These are phyloP conservation scores for Mallotus villosus DNA, from an alignment of 2,797 vertebrate genomes.

Conservation along the genomic window DNA sequence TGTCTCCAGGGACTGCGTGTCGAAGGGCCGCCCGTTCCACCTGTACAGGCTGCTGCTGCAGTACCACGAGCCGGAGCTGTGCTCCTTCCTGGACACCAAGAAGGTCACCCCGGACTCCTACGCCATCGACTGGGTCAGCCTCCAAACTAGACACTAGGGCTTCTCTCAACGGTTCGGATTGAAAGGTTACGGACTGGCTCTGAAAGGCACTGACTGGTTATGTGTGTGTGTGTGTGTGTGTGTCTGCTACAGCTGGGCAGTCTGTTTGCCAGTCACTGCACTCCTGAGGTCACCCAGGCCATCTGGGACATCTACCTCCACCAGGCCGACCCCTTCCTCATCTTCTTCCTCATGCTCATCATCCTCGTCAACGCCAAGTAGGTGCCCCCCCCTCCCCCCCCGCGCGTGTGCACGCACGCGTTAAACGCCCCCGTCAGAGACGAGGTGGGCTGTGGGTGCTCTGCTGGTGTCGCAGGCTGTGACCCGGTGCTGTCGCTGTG, in stretches of 20 bases:
- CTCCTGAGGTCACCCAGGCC: slow-evolving; percentile 85
- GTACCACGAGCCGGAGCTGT: slow-evolving; percentile 98
- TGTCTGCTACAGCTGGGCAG: slow-evolving; percentile 82
- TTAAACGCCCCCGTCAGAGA: no score
- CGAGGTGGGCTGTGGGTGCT: no score
- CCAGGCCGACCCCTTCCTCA: slow-evolving; percentile 94
- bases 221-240: slow-evolving; percentile 21
- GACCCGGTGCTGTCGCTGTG: slow-evolving; percentile 14
- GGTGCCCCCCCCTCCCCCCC: slow-evolving; percentile 62
- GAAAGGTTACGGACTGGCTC: background rate
- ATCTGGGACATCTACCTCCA: slow-evolving; percentile 97
- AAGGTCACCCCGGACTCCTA: slow-evolving; percentile 98
- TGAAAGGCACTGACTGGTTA: background rate
- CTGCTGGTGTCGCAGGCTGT: background rate
- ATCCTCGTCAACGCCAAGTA: slow-evolving; percentile 99
- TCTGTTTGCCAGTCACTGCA: slow-evolving; percentile 91
- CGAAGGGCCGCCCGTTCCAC: slow-evolving; percentile 94
- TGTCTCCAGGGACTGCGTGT: slow-evolving; percentile 85
- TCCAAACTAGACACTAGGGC: background rate
- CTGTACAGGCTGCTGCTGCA: slow-evolving; percentile 94
- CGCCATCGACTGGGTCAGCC: slow-evolving; percentile 89
- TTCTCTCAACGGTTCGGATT: background rate
- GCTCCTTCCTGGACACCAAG: slow-evolving; percentile 97
- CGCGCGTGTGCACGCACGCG: no score
- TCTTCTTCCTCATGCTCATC: slow-evolving; percentile 98